A percentile compares a stretch with the other conserved stretches of the same genome.
phyloP scores from a whole-genome alignment of 1,140 invertebrate species.

The Centruroides sculpturatus region DNA sequence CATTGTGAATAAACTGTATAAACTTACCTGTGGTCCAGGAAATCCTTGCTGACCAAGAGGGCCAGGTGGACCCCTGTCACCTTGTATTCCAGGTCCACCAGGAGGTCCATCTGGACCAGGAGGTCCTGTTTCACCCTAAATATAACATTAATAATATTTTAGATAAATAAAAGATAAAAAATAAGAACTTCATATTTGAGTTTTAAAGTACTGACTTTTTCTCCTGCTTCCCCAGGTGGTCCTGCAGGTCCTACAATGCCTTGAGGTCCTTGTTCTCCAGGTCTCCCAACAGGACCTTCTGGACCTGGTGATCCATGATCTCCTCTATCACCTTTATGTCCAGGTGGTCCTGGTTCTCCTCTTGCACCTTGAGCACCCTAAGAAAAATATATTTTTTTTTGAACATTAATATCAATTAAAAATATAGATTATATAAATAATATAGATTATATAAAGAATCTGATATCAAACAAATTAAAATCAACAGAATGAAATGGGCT shows the following conservation, averaged over 20 bases:
- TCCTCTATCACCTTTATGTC: slow-evolving; percentile 58
- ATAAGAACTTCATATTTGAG: slow-evolving; percentile 23
- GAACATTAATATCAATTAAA: no score
- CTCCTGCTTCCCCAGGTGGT: slow-evolving; percentile 39
- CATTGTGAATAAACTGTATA: background rate
- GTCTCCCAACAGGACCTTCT: slow-evolving; percentile 26
- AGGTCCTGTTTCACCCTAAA: slow-evolving; percentile 16
- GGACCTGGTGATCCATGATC: slow-evolving; percentile 52
- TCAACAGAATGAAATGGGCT: no score
- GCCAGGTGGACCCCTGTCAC: slow-evolving; percentile 55
- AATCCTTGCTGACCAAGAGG: slow-evolving; percentile 41
- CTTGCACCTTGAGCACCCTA: slow-evolving; percentile 51
- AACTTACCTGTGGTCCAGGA: slow-evolving; percentile 35
- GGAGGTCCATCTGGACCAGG: slow-evolving; percentile 15
- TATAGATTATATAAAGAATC: no score
- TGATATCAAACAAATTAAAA: no score
- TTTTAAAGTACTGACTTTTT: slow-evolving; percentile 7
- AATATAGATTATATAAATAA: no score
- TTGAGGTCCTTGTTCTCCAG: slow-evolving; percentile 42
- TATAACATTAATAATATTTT: background rate
- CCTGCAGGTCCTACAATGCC: slow-evolving; percentile 50
- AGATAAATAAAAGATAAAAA: slow-evolving; percentile 13
- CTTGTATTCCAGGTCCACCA: slow-evolving; percentile 23
- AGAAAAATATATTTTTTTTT: background rate
- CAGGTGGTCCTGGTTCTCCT: slow-evolving; percentile 45